phyloP scores from a whole-genome alignment of 2,888 invertebrate genomes.

The Idaea dimidiata region DNA sequence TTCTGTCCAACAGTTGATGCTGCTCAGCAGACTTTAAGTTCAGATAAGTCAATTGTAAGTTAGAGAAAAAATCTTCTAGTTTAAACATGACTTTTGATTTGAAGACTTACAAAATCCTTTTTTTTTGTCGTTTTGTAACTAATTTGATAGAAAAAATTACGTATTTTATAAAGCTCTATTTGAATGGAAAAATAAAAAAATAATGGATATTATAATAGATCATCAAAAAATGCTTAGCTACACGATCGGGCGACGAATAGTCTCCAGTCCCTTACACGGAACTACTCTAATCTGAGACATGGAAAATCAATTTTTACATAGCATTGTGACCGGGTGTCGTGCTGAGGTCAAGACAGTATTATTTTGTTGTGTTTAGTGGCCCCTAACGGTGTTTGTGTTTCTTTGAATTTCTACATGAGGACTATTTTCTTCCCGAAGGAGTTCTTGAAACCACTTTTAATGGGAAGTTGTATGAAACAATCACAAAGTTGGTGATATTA shows the following conservation, averaged over 20 bases:
- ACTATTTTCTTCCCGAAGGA: not conserved
- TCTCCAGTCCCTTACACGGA: slow-evolving; percentile 14
- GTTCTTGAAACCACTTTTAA: not conserved
- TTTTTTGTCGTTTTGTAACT: too few relatives aligned
- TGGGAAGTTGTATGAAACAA: not conserved
- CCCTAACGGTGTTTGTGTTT: not conserved
- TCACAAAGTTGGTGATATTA: too few relatives aligned
- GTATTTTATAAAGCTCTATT: too few relatives aligned
- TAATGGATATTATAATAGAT: not conserved
- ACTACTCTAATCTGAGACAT: slow-evolving; percentile 47
- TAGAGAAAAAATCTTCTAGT: too few relatives aligned
- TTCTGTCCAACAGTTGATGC: too few relatives aligned
- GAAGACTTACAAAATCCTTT: too few relatives aligned
- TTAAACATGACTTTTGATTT: too few relatives aligned
- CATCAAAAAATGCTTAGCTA: not conserved
- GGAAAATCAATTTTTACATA: slow-evolving; percentile 61
- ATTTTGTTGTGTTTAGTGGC: not conserved
- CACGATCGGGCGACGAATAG: not conserved
- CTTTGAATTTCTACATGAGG: not conserved
- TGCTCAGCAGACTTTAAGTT: too few relatives aligned
- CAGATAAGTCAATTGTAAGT: too few relatives aligned
- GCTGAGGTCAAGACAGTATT: not conserved
- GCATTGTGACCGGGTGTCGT: slow-evolving; percentile 13
- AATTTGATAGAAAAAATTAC: too few relatives aligned
- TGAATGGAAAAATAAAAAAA: too few relatives aligned